phyloP scores from a whole-genome alignment of 2,113 vertebrate species.

The Nothoprocta perdicaria region DNA sequence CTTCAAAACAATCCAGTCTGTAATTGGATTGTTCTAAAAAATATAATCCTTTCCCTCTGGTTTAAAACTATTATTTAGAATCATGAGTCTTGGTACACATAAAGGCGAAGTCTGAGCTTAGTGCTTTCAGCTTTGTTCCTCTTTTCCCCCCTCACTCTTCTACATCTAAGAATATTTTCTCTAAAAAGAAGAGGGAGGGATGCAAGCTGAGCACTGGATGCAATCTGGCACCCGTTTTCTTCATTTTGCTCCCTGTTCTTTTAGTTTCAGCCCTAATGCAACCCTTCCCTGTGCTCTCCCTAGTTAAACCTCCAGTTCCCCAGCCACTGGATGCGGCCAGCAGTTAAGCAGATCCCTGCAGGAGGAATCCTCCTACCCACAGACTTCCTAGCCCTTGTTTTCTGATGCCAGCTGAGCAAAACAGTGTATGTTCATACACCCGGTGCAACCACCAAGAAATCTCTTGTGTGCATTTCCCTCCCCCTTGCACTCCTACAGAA shows the following conservation, averaged over 20 bases:
- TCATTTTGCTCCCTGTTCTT: conserved; percentile 52
- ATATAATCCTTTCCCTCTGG: conserved; percentile 31
- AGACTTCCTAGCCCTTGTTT: conserved; percentile 20
- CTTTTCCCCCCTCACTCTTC: not conserved
- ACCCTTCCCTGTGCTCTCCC: not conserved
- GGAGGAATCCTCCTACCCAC: conserved; percentile 21
- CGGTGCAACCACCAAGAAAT: conserved; percentile 29
- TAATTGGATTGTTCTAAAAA: conserved; percentile 67
- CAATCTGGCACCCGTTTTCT: conserved; percentile 40
- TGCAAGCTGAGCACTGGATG: conserved; percentile 24
- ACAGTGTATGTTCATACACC: conserved; percentile 32
- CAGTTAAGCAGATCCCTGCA: conserved; percentile 47
- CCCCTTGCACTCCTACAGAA: conserved; percentile 51
- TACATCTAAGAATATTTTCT: conserved; percentile 11
- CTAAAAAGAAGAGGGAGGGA: conserved; percentile 9
- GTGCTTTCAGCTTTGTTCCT: not conserved
- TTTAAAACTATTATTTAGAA: conserved; percentile 42
- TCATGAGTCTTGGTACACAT: conserved; percentile 12
- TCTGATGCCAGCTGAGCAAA: conserved; percentile 36
- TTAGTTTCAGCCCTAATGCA: conserved; percentile 36
- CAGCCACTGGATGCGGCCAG: conserved; percentile 36
- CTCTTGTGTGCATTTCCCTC: conserved; percentile 43
- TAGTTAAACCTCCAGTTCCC: not conserved
- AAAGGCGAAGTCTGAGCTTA: conserved; percentile 8
- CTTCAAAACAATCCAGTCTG: conserved; percentile 45